Evolutionary conservation across 2,888 invertebrate species (phyloP).

Genomic region (Pterobdella sp.): DNA sequence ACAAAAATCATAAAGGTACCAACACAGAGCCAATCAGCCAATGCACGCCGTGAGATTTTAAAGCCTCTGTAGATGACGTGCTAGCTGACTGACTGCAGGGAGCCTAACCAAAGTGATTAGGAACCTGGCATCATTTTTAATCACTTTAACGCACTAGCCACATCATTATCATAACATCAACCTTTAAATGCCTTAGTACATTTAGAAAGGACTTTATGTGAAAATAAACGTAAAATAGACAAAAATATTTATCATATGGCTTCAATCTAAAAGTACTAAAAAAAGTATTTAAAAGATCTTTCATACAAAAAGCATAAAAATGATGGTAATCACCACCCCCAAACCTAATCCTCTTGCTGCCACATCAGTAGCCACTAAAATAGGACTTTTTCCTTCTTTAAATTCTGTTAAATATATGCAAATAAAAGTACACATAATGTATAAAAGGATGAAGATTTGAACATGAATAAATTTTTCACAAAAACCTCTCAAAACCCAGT

Average conservation of each 20-base stretch:
- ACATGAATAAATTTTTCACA: background rate
- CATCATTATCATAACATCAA: too few species aligned
- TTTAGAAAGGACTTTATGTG: too few species aligned
- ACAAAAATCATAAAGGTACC: too few species aligned
- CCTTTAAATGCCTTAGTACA: too few species aligned
- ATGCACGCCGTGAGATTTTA: background rate
- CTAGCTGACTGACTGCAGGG: background rate
- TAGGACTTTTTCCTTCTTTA: conserved; percentile 70
- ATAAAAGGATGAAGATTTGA: background rate
- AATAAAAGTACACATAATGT: background rate
- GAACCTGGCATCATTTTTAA: background rate
- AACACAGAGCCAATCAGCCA: conserved; percentile 10
- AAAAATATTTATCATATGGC: background rate
- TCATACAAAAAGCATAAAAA: background rate
- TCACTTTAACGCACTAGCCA: background rate
- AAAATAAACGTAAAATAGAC: background rate
- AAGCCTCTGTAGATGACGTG: background rate
- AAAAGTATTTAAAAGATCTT: too few species aligned
- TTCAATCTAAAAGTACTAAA: background rate
- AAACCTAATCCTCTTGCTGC: conserved; percentile 81
- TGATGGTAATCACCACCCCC: background rate
- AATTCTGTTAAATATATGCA: conserved; percentile 61
- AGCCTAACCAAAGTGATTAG: conserved; percentile 8
- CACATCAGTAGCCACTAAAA: conserved; percentile 88
- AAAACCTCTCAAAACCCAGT: conserved; percentile 36